Evolutionary conservation across 2,888 invertebrate species (phyloP).

Genomic region (Charanyca ferruginea): DNA sequence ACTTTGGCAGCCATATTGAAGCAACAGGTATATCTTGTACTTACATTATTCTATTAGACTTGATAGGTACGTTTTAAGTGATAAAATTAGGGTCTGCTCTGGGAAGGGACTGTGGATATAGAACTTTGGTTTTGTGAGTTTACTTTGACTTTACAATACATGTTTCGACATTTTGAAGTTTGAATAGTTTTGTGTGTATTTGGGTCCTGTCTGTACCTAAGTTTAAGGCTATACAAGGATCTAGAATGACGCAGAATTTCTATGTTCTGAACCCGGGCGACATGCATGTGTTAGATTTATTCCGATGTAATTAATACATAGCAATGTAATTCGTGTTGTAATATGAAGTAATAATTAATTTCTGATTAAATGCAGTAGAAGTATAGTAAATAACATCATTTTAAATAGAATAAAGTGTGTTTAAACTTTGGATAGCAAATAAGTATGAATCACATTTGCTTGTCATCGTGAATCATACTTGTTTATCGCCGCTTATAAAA

Average conservation of each 20-base stretch:
- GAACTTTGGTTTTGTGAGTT: slow-evolving; percentile 13
- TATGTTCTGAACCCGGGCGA: neutral
- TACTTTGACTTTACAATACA: neutral
- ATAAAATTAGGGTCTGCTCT: slow-evolving; percentile 41
- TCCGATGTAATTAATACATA: too few relatives aligned
- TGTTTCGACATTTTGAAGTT: slow-evolving; percentile 16
- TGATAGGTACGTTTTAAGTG: slow-evolving; percentile 52
- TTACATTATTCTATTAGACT: slow-evolving; percentile 60
- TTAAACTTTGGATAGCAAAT: too few relatives aligned
- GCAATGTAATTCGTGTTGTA: too few relatives aligned
- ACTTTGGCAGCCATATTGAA: slow-evolving; percentile 63
- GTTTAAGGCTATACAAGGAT: neutral
- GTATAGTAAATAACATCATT: too few relatives aligned
- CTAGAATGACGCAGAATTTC: neutral
- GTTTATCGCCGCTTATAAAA: too few relatives aligned
- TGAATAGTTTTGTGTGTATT: slow-evolving; percentile 15
- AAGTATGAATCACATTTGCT: too few relatives aligned
- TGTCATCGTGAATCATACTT: too few relatives aligned
- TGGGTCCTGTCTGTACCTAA: neutral
- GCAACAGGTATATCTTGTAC: slow-evolving; percentile 69
- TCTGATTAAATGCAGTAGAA: too few relatives aligned
- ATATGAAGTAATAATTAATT: too few relatives aligned
- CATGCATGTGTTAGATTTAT: too few relatives aligned
- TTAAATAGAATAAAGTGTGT: too few relatives aligned
- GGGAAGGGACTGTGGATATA: slow-evolving; percentile 1